These are phyloP conservation scores for Nomada goodeniana DNA, from an alignment of 2,888 invertebrate genomes.

Conservation along the genomic window DNA sequence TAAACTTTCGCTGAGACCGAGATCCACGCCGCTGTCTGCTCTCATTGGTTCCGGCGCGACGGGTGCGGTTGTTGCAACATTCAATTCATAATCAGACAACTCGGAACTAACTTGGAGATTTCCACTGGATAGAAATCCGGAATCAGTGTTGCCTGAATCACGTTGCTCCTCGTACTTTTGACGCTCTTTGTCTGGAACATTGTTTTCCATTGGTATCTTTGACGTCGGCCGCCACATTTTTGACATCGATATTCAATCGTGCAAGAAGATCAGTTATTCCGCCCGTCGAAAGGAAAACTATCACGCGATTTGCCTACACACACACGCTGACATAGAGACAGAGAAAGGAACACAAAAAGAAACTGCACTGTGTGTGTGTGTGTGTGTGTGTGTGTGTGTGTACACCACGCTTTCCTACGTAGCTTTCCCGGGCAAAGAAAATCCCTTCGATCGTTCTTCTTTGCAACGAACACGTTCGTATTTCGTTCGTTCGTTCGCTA, in stretches of 20 bases:
- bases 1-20: constrained; percentile 87
- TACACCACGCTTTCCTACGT: constrained; percentile 1
- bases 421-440: constrained; percentile 1
- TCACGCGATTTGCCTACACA: neutral
- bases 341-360: neutral
- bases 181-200: constrained; percentile 70
- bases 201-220: constrained; percentile 57
- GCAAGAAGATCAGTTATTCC: constrained; percentile 16
- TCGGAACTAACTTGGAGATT: constrained; percentile 72
- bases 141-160: constrained; percentile 76
- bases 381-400: neutral
- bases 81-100: constrained; percentile 61
- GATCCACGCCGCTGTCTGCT: constrained; percentile 89
- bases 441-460: constrained; percentile 23
- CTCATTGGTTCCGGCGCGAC: constrained; percentile 83
- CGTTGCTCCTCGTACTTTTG: constrained; percentile 55
- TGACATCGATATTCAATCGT: constrained; percentile 13
- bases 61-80: constrained; percentile 34
- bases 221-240: constrained; percentile 65
- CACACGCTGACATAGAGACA: neutral
- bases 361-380: constrained; percentile 8
- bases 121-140: constrained; percentile 79
- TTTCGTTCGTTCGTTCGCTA: constrained; percentile 30
- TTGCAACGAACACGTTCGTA: constrained; percentile 12
- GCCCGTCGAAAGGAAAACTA: constrained; percentile 8